Evolutionary conservation across 2,113 vertebrate genomes (phyloP).

Genomic region (Prolemur simus): DNA sequence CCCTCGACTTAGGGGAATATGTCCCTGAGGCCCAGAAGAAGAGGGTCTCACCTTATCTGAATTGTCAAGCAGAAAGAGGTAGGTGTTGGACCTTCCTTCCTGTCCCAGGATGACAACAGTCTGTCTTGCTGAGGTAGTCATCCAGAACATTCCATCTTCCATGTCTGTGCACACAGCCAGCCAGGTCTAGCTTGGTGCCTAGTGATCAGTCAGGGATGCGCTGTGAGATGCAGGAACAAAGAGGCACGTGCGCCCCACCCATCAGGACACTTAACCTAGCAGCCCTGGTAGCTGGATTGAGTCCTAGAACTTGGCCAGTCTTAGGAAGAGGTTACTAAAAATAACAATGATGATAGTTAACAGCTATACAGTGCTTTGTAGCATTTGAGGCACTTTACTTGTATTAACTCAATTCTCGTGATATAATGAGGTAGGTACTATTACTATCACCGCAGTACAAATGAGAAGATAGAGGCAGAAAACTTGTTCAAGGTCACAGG

Average conservation of each 20-base stretch:
- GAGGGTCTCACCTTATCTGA: neutral
- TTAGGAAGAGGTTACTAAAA: neutral
- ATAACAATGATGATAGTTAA: neutral
- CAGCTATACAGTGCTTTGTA: neutral
- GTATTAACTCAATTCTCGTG: neutral
- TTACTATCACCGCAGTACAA: neutral
- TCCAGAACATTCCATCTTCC: slow-evolving; percentile 14
- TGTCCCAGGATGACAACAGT: slow-evolving; percentile 9
- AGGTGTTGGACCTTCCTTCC: neutral
- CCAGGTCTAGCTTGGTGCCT: neutral
- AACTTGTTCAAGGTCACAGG: neutral
- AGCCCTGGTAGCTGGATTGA: neutral
- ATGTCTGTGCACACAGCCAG: neutral
- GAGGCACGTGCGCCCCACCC: neutral
- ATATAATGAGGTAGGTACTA: neutral
- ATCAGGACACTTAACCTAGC: neutral
- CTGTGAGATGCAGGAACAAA: neutral
- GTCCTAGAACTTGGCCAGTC: neutral
- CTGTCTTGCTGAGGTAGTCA: slow-evolving; percentile 31
- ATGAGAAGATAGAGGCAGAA: neutral
- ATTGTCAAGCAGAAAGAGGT: neutral
- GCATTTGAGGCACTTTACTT: neutral
- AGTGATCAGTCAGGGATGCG: neutral
- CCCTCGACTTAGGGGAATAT: neutral
- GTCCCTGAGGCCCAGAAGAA: neutral